phyloP scores from a whole-genome alignment of 2,888 invertebrate species.

The Cerceris ruficornis region DNA sequence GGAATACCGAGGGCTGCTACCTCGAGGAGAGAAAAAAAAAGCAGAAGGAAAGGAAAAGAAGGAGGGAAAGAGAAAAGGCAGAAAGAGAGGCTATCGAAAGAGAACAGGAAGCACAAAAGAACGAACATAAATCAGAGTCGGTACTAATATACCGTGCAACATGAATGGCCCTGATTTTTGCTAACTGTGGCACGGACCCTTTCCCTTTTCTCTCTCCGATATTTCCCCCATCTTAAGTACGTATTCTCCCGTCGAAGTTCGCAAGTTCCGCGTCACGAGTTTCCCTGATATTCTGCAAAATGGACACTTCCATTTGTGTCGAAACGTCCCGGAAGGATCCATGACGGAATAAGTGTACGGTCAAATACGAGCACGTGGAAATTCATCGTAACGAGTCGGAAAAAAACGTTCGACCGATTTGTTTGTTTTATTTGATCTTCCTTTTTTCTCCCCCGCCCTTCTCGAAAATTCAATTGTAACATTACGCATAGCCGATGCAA shows the following conservation, averaged over 20 bases:
- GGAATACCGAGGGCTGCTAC: conserved; percentile 24
- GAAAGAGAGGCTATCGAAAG: conserved; percentile 18
- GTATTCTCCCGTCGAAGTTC: not conserved
- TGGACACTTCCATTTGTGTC: not conserved
- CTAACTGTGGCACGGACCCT: conserved; percentile 10
- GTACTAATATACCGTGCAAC: conserved; percentile 55
- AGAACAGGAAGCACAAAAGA: conserved; percentile 55
- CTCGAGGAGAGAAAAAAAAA: conserved; percentile 5
- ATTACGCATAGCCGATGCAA: too few species aligned
- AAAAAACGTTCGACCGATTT: too few species aligned
- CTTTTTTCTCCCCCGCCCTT: too few species aligned
- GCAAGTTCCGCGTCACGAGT: not conserved
- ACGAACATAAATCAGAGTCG: conserved; percentile 63
- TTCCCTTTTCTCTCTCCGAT: not conserved
- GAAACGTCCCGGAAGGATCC: not conserved
- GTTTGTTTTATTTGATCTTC: too few species aligned
- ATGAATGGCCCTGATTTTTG: conserved; percentile 64
- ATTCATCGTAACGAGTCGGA: not conserved
- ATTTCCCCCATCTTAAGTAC: conserved; percentile 1
- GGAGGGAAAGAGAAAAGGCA: conserved; percentile 31
- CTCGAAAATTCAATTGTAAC: too few species aligned
- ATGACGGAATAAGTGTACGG: not conserved
- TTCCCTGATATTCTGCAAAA: conserved; percentile 2
- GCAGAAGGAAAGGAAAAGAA: not conserved
- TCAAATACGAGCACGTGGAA: not conserved